Conservation (phyloP, 2,888 invertebrate species). For the Alcis repandata region DNA sequence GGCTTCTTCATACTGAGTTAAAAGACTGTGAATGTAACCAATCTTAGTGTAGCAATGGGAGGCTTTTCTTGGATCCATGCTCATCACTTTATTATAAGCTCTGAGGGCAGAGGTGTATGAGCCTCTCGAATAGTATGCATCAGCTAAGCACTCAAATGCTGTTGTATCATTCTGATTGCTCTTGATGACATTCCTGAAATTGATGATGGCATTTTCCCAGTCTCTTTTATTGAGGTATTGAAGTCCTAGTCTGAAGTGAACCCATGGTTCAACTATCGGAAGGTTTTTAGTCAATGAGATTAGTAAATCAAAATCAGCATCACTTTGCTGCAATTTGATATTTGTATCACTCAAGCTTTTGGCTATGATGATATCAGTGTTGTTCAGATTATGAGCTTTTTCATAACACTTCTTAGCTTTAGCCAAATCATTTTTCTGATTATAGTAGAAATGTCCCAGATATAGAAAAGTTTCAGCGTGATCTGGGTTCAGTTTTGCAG, state of each 20-base stretch:
- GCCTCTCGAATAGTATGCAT: constrained; percentile 95
- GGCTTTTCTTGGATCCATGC: constrained; percentile 87
- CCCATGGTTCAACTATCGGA: constrained; percentile 88
- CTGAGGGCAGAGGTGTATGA: constrained; percentile 96
- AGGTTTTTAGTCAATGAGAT: constrained; percentile 78
- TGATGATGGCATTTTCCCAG: constrained; percentile 91
- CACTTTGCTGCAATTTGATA: constrained; percentile 88
- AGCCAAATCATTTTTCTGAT: constrained; percentile 87
- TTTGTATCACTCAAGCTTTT: constrained; percentile 92
- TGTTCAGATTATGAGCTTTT: constrained; percentile 92
- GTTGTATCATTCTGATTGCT: constrained; percentile 89
- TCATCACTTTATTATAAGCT: constrained; percentile 92
- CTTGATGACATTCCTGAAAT: constrained; percentile 91
- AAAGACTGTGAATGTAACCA: constrained; percentile 90
- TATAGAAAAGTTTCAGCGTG: constrained; percentile 91
- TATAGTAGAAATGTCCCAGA: constrained; percentile 91
- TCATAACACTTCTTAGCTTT: constrained; percentile 94
- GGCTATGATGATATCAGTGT: constrained; percentile 88
- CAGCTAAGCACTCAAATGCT: constrained; percentile 96
- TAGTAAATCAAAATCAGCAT: constrained; percentile 88
- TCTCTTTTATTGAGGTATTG: constrained; percentile 91
- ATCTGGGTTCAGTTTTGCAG: constrained; percentile 91
- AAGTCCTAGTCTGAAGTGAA: constrained; percentile 94
- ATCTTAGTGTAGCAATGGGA: constrained; percentile 92
- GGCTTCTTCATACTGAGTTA: constrained; percentile 91